Base-by-base conservation (phyloP, 2,888 invertebrate genomes). In the Hanleya hanleyi region DNA sequence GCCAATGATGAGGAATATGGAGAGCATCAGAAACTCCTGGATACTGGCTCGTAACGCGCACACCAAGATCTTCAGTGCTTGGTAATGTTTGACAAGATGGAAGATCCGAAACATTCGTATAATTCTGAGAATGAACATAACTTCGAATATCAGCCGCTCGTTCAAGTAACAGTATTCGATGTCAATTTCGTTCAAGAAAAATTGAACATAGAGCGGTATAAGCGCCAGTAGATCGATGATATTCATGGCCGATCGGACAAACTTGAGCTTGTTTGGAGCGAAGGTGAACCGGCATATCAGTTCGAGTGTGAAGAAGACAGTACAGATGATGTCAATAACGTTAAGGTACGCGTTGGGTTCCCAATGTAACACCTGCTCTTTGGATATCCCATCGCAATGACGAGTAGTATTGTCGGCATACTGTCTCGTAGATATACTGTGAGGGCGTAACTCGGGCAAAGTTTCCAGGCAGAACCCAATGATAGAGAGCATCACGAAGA, bases 21-120 rank as follows among this genome's bases (percentile, higher is more conserved):
- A 85, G 33, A 90, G 78, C 88, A 90, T 88, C 62, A 89, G 80
- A 67, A 90, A 80, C 76, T 90, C 90, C 77, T 90, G 88, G 76
- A 91, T 87, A 69, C 90, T 90, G 22, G 90, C 91, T 72, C 88
- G 88, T 69, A 91, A 88, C 18, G 91, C 90, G 77, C 91, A 91
- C 38, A 91, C 90, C 49, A 91, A 83, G 74, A 91, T 91, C 77
- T 91, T 90, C 18, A 91, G 82, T 12, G 91, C 91, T 74, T 90
- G 90, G 77, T 91, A 91, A 79, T 91, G 91, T 77, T 91, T 91
- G 18, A 91, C 91, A 67, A 91, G 80, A 76, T 91, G 91, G 86
- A 91, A 91, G 50, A 91, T 89, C 26, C 91, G 86, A 74, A 91
- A 89, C 81, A 91, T 91, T 37, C 91, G 85, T 70, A 91, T 89